Conservation (phyloP, 2,888 invertebrate species). For the Drosophila mettleri region DNA sequence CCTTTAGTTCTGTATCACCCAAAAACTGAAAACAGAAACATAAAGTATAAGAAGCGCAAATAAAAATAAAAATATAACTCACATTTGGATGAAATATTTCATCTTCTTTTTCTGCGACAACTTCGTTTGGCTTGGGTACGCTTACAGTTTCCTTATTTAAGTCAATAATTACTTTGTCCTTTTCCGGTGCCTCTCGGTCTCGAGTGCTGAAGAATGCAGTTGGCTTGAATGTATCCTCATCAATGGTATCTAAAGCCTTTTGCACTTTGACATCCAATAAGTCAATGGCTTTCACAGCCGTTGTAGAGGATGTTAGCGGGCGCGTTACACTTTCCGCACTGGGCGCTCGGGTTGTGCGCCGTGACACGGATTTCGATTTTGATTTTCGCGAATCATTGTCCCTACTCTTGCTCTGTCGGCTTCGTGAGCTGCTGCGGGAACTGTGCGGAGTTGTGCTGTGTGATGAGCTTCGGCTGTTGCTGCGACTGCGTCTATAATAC, state of each 20-base stretch:
- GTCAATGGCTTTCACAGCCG: conserved; percentile 63
- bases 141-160: conserved; percentile 90
- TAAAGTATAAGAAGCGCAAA: conserved; percentile 14
- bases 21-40: conserved; percentile 86
- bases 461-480: conserved; percentile 73
- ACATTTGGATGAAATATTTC: conserved; percentile 89
- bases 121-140: conserved; percentile 85
- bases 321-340: conserved; percentile 74
- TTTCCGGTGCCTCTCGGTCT: conserved; percentile 87
- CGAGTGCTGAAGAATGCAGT: conserved; percentile 86
- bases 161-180: conserved; percentile 88
- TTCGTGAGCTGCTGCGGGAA: conserved; percentile 63
- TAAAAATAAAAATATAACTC: conserved; percentile 76
- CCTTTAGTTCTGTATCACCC: conserved; percentile 88
- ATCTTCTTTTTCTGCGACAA: conserved; percentile 86
- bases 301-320: conserved; percentile 22
- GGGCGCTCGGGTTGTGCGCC: conserved; percentile 60
- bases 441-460: conserved; percentile 52
- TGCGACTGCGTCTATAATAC: conserved; percentile 75
- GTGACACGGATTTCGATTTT: conserved; percentile 63
- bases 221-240: conserved; percentile 89
- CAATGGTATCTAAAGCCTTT: conserved; percentile 89
- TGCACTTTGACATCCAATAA: conserved; percentile 74
- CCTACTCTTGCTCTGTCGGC: conserved; percentile 67
- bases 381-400: conserved; percentile 68